These are phyloP conservation scores for Semnopithecus entellus DNA, from an alignment of 2,113 vertebrate genomes.

Conservation along the genomic window DNA sequence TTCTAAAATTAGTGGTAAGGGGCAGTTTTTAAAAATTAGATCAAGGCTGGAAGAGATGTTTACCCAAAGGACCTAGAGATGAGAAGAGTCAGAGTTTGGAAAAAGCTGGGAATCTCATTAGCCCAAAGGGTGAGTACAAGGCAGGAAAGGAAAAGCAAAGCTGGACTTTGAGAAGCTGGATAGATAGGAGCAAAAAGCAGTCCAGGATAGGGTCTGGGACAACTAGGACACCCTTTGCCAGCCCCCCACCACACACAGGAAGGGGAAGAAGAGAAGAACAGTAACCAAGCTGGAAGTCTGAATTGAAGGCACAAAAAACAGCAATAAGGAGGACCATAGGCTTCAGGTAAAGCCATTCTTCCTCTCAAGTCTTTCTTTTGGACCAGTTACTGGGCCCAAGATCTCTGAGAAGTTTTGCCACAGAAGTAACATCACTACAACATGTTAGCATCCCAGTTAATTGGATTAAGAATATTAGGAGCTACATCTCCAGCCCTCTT, in stretches of 20 bases:
- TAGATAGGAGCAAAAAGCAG: background rate
- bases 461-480: background rate
- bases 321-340: background rate
- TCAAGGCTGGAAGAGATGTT: background rate
- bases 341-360: background rate
- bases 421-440: background rate
- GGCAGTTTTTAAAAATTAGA: conserved; percentile 68
- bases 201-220: background rate
- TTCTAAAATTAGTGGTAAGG: conserved; percentile 77
- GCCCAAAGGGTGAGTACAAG: background rate
- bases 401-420: background rate
- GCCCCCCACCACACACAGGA: background rate
- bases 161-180: background rate
- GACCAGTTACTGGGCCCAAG: background rate
- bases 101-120: conserved; percentile 15
- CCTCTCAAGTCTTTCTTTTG: conserved; percentile 55
- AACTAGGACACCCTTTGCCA: background rate
- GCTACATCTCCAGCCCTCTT: background rate
- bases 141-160: background rate
- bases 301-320: background rate
- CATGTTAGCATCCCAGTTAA: background rate
- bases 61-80: background rate
- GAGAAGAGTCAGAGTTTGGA: background rate
- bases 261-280: background rate
- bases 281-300: background rate